phyloP scores from a whole-genome alignment of 2,113 vertebrate species.

The Aspidoscelis tigris region DNA sequence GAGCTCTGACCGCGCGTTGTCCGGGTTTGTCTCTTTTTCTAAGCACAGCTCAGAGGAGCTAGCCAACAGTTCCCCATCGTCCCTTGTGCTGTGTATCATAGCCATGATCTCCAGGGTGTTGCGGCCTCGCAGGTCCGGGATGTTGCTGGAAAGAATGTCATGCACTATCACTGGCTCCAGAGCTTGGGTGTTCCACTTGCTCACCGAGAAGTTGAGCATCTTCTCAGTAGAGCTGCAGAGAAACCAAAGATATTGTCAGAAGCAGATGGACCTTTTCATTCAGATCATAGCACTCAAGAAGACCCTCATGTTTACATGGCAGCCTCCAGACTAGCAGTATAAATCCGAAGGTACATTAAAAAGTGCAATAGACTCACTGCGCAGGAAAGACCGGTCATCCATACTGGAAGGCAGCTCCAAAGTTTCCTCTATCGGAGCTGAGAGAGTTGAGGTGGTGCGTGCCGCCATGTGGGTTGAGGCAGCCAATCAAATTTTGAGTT shows the following conservation, averaged over 20 bases:
- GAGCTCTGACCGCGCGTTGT: neutral
- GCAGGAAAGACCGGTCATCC: too few relatives aligned
- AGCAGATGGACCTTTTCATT: neutral
- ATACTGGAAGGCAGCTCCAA: too few relatives aligned
- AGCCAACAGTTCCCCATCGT: neutral
- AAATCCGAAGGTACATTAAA: too few relatives aligned
- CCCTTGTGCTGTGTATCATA: neutral
- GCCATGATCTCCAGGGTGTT: neutral
- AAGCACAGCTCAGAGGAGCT: neutral
- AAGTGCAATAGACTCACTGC: too few relatives aligned
- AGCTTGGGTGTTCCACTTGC: neutral
- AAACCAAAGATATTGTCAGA: conserved; percentile 8
- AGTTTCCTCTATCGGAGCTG: too few relatives aligned
- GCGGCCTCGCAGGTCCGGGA: neutral
- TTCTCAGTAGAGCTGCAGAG: conserved; percentile 7
- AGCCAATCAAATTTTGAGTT: too few relatives aligned
- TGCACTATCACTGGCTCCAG: conserved; percentile 22
- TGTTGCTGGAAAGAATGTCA: conserved; percentile 10
- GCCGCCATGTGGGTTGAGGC: too few relatives aligned
- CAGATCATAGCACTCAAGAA: neutral
- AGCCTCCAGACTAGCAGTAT: too few relatives aligned
- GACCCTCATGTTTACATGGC: neutral
- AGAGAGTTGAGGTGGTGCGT: too few relatives aligned
- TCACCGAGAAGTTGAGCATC: neutral
- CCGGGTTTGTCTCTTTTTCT: neutral